Conservation (phyloP, 1,140 invertebrate genomes). For the Asbolus verrucosus region DNA sequence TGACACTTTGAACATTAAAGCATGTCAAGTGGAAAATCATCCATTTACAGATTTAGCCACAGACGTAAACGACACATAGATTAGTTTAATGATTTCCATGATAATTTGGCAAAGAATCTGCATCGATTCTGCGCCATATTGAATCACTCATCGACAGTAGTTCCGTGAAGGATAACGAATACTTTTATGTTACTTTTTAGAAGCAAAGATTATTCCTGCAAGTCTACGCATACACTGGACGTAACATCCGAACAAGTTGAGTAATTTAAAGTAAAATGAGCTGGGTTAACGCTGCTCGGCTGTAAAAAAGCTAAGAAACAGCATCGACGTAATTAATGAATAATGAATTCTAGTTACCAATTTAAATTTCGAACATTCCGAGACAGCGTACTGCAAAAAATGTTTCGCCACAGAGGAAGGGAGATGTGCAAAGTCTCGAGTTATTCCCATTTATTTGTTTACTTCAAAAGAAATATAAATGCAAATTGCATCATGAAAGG, state of each 20-base stretch:
- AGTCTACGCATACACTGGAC: no score
- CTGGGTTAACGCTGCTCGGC: no score
- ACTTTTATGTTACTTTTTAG: neutral
- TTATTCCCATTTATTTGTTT: conserved; percentile 6
- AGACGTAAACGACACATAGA: conserved; percentile 25
- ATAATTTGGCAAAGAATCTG: conserved; percentile 25
- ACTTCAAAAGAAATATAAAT: conserved; percentile 10
- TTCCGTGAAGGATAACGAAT: conserved; percentile 16
- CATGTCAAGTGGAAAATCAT: conserved; percentile 33
- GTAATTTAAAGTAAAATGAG: no score
- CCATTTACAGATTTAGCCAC: conserved; percentile 28
- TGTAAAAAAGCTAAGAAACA: no score
- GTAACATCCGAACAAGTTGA: no score
- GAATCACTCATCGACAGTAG: neutral
- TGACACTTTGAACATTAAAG: conserved; percentile 34
- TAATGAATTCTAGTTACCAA: no score
- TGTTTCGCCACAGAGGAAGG: no score
- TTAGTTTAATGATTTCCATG: conserved; percentile 3
- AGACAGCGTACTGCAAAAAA: no score
- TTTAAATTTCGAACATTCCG: no score
- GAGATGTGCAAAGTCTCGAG: no score
- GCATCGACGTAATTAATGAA: no score
- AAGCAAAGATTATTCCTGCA: no score
- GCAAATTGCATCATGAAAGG: neutral
- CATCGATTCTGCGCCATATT: conserved; percentile 5